phyloP scores from a whole-genome alignment of 2,888 invertebrate genomes.

The Cantharis flavilabris region DNA sequence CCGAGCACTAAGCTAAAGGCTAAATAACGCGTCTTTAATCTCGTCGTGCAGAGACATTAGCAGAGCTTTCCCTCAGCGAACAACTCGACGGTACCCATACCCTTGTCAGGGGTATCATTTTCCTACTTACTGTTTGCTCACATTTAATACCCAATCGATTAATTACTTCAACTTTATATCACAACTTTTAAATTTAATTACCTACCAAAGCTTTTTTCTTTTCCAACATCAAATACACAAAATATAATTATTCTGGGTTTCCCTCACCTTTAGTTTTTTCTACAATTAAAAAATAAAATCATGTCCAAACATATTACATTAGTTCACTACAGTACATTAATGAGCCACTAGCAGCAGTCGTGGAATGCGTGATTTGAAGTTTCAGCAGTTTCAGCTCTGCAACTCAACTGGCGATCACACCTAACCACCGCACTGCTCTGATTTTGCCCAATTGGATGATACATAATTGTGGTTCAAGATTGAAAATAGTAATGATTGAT shows the following conservation, averaged over 20 bases:
- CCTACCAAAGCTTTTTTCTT: background rate
- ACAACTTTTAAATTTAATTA: background rate
- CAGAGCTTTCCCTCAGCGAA: constrained; percentile 33
- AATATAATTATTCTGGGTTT: background rate
- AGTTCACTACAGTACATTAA: too few relatives aligned
- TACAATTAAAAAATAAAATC: background rate
- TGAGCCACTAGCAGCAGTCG: too few relatives aligned
- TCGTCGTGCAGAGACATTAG: constrained; percentile 44
- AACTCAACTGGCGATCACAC: too few relatives aligned
- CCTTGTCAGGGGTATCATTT: constrained; percentile 21
- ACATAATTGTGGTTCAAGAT: too few relatives aligned
- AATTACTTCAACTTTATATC: background rate
- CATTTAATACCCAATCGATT: constrained; percentile 1
- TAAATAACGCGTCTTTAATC: constrained; percentile 55
- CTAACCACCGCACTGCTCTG: too few relatives aligned
- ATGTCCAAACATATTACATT: too few relatives aligned
- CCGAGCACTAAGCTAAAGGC: constrained; percentile 52
- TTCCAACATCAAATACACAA: too few relatives aligned
- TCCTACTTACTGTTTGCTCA: constrained; percentile 20
- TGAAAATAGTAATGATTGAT: too few relatives aligned
- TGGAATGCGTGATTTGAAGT: too few relatives aligned
- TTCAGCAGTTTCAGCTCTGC: too few relatives aligned
- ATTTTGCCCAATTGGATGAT: too few relatives aligned
- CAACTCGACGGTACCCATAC: constrained; percentile 19
- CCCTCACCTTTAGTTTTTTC: background rate